Evolutionary conservation across 2,113 vertebrate genomes (phyloP).

Genomic region (Anhinga anhinga): DNA sequence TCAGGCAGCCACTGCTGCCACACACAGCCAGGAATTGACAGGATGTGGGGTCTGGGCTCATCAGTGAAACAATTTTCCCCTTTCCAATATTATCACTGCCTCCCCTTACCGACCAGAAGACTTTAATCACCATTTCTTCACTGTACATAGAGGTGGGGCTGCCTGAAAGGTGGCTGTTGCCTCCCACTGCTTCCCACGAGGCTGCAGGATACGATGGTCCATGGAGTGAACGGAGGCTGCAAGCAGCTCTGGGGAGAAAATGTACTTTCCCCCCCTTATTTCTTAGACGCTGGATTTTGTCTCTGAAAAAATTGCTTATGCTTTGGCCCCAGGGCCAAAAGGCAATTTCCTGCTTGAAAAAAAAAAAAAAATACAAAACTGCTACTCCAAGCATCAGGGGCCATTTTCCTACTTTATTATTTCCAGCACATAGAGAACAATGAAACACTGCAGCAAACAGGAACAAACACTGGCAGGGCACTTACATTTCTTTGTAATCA

Average conservation of each 20-base stretch:
- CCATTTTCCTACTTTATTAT: not conserved
- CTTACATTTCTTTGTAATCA: not conserved
- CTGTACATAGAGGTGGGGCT: not conserved
- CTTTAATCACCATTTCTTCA: not conserved
- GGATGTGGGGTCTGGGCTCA: not conserved
- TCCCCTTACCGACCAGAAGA: not conserved
- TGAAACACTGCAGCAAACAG: not conserved
- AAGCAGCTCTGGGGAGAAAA: not conserved
- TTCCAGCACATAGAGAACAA: not conserved
- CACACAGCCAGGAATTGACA: accelerated
- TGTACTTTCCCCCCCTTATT: accelerated
- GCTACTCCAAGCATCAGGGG: not conserved
- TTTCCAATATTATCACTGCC: not conserved
- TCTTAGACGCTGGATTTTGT: not conserved
- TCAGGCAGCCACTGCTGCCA: not conserved
- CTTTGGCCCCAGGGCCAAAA: not conserved
- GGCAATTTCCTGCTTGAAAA: not conserved
- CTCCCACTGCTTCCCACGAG: not conserved
- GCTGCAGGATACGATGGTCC: not conserved
- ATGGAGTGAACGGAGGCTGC: accelerated
- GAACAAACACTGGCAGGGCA: not conserved
- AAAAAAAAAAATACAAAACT: not conserved
- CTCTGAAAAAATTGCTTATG: not conserved
- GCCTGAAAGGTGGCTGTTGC: not conserved
- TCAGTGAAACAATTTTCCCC: not conserved